These are phyloP conservation scores for Xyrichtys novacula DNA, from an alignment of 2,797 vertebrate genomes.

Conservation along the genomic window DNA sequence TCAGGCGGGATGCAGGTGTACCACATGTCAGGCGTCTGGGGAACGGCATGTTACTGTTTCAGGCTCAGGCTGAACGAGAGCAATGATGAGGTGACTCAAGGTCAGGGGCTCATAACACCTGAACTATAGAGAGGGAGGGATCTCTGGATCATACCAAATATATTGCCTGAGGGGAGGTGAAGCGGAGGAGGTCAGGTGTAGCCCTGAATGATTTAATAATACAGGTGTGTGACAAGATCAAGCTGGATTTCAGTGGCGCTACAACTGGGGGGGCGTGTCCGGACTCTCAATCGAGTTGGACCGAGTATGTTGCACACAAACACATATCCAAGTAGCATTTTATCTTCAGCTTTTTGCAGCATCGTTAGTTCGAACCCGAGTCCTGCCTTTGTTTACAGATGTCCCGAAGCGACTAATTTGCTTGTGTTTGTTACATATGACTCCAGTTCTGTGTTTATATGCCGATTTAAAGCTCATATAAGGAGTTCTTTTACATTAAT, in stretches of 20 bases:
- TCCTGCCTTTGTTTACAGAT: too few species aligned
- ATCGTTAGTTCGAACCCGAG: too few species aligned
- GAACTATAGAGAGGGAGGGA: constrained; percentile 1
- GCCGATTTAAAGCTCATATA: too few species aligned
- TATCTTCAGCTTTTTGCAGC: too few species aligned
- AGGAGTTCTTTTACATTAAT: too few species aligned
- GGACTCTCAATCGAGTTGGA: too few species aligned
- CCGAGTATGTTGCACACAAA: too few species aligned
- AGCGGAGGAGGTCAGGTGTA: background rate
- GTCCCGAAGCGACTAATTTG: too few species aligned
- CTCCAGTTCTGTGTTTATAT: too few species aligned
- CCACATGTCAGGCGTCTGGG: constrained; percentile 28
- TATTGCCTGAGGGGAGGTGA: background rate
- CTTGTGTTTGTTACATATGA: too few species aligned
- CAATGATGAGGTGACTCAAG: constrained; percentile 35
- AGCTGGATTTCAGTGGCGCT: background rate
- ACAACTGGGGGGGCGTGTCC: too few species aligned
- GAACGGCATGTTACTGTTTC: constrained; percentile 24
- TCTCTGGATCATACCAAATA: background rate
- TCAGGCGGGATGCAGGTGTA: constrained; percentile 46
- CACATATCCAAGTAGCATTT: too few species aligned
- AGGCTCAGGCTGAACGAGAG: constrained; percentile 11
- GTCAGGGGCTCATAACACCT: constrained; percentile 27
- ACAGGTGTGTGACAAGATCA: background rate
- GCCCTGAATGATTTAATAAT: background rate